Base-by-base conservation (phyloP, 2,113 vertebrate genomes). In the Dasyurus viverrinus region DNA sequence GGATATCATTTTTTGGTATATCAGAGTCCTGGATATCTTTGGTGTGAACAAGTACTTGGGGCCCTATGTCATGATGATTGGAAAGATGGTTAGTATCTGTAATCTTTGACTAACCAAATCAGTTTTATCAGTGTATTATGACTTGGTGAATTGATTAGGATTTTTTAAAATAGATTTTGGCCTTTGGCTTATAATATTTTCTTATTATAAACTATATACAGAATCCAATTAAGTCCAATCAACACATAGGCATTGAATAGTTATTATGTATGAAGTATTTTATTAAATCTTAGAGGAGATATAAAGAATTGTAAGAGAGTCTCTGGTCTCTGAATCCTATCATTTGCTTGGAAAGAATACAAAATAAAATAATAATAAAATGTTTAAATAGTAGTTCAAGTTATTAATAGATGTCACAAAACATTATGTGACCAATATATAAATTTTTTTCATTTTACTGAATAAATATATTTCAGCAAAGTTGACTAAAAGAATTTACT, bases 11-110 rank as follows among this genome's bases (percentile, higher is more conserved):
- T 99, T 99, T 99, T 99, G 99, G 99, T 99, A 99, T 98, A 99
- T 99, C 91, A 99, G 99, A 0, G 99, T 99, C 26, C 98, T 99
- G 90, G 99, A 99, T 98, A 99, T 99, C 98, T 99, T 99, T 94
- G 99, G 99, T 46, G 99, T 99, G 96, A 99, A 99, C 99, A 99
- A 99, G 92, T 99, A 99, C 68, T 98, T 99, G 95, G 99, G 99
- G 93, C 99, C 99, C 89, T 99, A 99, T 19, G 99, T 99, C 97
- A 99, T 99, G 99, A 99, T 99, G 99, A 99, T 99, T 93, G 99
- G 99, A 92, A 99, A 99, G 98, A 99, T 99, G 99, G 99, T 99
- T 98, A 99, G 98, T 97, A 95, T 46, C 36, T 95, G 8, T 11
- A 10, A 25, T 27, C 47, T 2, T 0, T 47, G 92, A 89, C 36